Evolutionary conservation across 2,113 vertebrate species (phyloP), one percentile per base, ranked within the genome.

Genomic region (Gobio gobio): DNA sequence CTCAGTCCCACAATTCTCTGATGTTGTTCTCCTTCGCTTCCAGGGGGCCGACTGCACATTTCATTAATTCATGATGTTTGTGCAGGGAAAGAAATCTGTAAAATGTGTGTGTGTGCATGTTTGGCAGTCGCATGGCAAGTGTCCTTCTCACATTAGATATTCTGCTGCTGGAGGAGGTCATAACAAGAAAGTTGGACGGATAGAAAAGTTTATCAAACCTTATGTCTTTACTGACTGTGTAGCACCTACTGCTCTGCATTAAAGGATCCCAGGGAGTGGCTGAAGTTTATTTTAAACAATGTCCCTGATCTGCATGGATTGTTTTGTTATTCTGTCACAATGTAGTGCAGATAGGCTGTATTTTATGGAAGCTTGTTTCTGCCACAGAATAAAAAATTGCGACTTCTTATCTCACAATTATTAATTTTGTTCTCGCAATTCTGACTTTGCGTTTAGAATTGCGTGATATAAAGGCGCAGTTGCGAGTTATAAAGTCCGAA

Each of bases 1-100:
- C 40, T 64, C 59, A 47, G 40, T 80, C 78, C 78, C 59, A 18
- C 43, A 64, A 47, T 63, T 24, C 58, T 5, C 58, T 78, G 51
- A 58, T 43, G 29, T 36, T 64, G 26, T 24, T 56, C 13, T 18
- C 29, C 18, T 13, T 47, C 1, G 36, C 8, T 80, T 64, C 24
- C 49, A 86, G 26, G 2, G 82, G 24, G 20, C 36, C 68, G 22
- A 70, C 24, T 81, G 61, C 24, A 6, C n/a, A 3, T 26, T 84
- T 83, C 22, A 63, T 63, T 56, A 36, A 72, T 78, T 86, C 70
- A 81, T 84, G 20, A 59, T 86, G 56, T 87, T 84, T 84, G 64
- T 63, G 7, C 43, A 74, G 49, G 45, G 64, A 36, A 61, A 26
- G 24, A 72, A 12, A 75, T 58, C 72, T 64, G 75, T 54, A n/a